Evolutionary conservation across 2,888 invertebrate genomes (phyloP).

Genomic region (Phengaris alcon): DNA sequence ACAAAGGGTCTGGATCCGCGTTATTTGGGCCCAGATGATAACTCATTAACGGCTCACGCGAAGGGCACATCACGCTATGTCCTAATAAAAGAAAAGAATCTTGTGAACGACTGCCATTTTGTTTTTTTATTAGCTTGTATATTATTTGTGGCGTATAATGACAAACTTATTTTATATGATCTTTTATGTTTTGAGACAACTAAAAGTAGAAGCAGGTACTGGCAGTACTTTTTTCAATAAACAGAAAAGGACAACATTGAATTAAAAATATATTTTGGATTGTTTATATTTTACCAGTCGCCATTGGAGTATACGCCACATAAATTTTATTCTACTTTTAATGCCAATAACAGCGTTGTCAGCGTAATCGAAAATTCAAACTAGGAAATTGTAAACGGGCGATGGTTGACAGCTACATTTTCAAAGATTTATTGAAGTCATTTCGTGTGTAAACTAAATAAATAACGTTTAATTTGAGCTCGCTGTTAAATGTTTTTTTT

Average conservation of each 20-base stretch:
- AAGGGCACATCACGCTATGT: conserved; percentile 27
- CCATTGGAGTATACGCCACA: neutral
- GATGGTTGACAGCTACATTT: conserved; percentile 21
- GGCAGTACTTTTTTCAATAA: no score
- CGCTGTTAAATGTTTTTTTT: neutral
- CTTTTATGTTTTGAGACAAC: no score
- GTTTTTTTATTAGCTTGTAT: neutral
- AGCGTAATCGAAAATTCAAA: conserved; percentile 24
- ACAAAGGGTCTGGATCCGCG: neutral
- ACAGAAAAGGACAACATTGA: no score
- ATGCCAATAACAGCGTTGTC: conserved; percentile 20
- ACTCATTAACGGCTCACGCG: conserved; percentile 21
- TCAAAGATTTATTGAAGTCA: conserved; percentile 36
- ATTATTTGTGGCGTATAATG: neutral
- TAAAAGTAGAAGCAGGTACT: no score
- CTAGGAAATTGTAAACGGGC: conserved; percentile 20
- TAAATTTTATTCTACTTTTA: conserved; percentile 3
- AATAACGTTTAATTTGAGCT: neutral
- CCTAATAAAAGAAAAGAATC: conserved; percentile 3
- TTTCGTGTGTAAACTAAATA: conserved; percentile 30
- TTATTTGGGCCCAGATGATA: conserved; percentile 16
- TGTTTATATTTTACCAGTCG: neutral
- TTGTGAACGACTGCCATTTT: conserved; percentile 1
- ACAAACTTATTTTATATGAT: no score
- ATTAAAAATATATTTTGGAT: neutral